A percentile compares a stretch with the other conserved stretches of the same genome.
Evolutionary conservation across 2,888 invertebrate species (phyloP).

Genomic region (Drosophila conformis): DNA sequence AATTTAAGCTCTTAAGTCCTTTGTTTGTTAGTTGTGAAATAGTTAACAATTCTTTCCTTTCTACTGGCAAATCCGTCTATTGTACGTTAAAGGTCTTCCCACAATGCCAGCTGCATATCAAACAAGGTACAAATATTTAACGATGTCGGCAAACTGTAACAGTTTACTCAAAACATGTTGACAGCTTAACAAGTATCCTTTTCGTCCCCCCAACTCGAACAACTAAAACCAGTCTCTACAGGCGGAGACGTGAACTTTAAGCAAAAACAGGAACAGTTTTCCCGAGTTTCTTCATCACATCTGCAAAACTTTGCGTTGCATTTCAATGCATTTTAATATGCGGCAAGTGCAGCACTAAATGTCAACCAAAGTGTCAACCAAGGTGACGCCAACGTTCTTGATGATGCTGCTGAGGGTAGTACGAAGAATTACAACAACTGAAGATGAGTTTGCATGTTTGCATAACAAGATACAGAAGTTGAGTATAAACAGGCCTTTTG

Average conservation of each 20-base stretch:
- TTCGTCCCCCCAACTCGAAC: neutral
- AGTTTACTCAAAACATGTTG: conserved; percentile 75
- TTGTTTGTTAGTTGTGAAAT: neutral
- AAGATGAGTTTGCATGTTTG: conserved; percentile 31
- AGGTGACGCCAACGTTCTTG: conserved; percentile 42
- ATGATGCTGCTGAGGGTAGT: neutral
- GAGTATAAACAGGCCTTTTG: conserved; percentile 12
- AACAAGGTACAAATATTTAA: conserved; percentile 42
- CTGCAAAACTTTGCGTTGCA: conserved; percentile 53
- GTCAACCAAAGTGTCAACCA: conserved; percentile 61
- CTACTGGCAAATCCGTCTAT: neutral
- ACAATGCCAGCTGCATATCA: conserved; percentile 41
- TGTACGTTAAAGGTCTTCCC: conserved; percentile 5
- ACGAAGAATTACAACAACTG: conserved; percentile 6
- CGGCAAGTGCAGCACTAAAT: conserved; percentile 57
- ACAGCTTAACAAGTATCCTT: conserved; percentile 67
- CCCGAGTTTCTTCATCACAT: conserved; percentile 23
- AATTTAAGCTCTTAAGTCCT: neutral
- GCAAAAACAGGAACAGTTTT: conserved; percentile 49
- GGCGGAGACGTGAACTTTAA: conserved; percentile 49
- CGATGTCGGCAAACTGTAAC: conserved; percentile 46
- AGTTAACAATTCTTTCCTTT: neutral
- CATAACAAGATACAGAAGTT: conserved; percentile 27
- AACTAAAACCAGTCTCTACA: conserved; percentile 26
- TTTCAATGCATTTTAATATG: conserved; percentile 71